Base-by-base conservation (phyloP, 2,113 vertebrate genomes). In the Candoia aspera region DNA sequence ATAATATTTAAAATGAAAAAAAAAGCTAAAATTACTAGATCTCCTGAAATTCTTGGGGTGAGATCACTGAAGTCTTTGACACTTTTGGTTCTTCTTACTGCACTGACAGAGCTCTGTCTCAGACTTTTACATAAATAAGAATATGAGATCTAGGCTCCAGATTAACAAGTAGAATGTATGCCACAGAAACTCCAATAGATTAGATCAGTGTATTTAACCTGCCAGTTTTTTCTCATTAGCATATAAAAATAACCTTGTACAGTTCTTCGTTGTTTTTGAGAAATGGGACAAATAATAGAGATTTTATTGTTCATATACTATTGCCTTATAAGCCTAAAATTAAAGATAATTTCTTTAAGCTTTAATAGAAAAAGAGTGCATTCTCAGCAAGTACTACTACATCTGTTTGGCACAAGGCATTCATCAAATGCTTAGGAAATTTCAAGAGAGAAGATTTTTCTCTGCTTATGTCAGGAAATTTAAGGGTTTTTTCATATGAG, bases 391-490 rank as follows among this genome's bases (percentile, higher is more conserved):
- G 55, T 89, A 55, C 11, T 42, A 68, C 83, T 42, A 46, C 59
- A 84, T 85, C 49, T 68, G 24, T 55, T 91, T 58, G 24, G 62
- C 33, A 87, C 17, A 79, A 87, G 58, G 17, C 24, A 23, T 87
- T 87, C 62, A 91, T 87, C 62, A 88, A 59, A 91, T 49, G 54
- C 64, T 91, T 68, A 91, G 90, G 23, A 53, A 86, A 73, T 87
- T 53, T 83, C 58, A 26, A 55, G 64, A 88, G 26, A 87, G 58
- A 86, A 54, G 62, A 26, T 37, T 79, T 79, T 58, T 85, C 89
- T 92, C 17, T 85, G 59, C 49, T 68, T 85, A 85, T 19, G 9
- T 92, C 53, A 90, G 87, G 91, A 90, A 89, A 92, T 90, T 42
- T 37, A 64, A 57, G 42, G 15, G 90, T 89, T 29, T 37, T 90